These are phyloP conservation scores for Radopholus similis DNA, from an alignment of 1,140 invertebrate genomes.

Conservation along the genomic window DNA sequence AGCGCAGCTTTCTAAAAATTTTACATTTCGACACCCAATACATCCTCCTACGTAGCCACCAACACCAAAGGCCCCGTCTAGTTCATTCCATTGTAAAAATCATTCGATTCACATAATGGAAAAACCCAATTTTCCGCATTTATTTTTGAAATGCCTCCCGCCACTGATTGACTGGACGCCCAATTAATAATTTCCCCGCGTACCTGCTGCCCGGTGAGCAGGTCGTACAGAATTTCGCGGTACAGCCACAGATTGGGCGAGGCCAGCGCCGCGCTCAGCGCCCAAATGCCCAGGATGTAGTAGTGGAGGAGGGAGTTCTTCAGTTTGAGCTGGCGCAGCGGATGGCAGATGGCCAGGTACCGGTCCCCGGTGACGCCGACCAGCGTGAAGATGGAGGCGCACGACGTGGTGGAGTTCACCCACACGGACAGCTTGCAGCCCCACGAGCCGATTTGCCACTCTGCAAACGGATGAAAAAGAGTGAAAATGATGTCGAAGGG, in stretches of 20 bases:
- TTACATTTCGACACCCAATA: no score
- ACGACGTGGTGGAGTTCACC: slow-evolving; percentile 55
- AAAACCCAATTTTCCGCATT: no score
- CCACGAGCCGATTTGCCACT: slow-evolving; percentile 53
- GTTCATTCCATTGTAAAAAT: no score
- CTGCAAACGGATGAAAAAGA: slow-evolving; percentile 30
- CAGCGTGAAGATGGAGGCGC: slow-evolving; percentile 57
- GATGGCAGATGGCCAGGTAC: slow-evolving; percentile 57
- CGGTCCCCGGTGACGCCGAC: slow-evolving; percentile 52
- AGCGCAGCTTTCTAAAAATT: no score
- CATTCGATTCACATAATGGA: no score
- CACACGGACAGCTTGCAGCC: slow-evolving; percentile 58
- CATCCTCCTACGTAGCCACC: no score
- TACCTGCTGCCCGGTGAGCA: slow-evolving; percentile 7
- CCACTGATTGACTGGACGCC: slow-evolving; percentile 1
- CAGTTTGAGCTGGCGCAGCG: slow-evolving; percentile 45
- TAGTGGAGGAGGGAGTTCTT: slow-evolving; percentile 43
- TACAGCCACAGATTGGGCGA: slow-evolving; percentile 48
- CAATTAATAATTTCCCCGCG: background rate
- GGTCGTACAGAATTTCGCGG: slow-evolving; percentile 19
- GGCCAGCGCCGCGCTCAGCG: slow-evolving; percentile 44
- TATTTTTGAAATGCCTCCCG: background rate
- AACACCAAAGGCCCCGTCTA: no score
- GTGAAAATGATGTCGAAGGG: no score
- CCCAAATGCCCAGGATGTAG: slow-evolving; percentile 50